Evolutionary conservation across 2,888 invertebrate species (phyloP).

Genomic region (Sialis lutaria): DNA sequence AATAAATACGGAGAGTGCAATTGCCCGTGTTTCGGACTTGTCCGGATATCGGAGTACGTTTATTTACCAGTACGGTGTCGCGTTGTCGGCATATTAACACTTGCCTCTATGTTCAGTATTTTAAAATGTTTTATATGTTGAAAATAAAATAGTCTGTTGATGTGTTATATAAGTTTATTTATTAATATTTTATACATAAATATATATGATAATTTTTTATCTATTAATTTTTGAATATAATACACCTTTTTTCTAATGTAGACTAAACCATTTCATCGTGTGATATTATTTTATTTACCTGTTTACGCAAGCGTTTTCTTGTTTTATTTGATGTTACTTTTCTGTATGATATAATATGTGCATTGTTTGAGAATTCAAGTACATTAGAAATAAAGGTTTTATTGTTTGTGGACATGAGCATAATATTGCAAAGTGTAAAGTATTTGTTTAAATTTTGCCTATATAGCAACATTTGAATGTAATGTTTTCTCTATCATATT

Average conservation of each 20-base stretch:
- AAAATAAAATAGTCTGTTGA: neutral
- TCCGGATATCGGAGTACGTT: too few relatives aligned
- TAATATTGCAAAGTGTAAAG: neutral
- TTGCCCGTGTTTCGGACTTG: too few relatives aligned
- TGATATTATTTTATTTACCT: too few relatives aligned
- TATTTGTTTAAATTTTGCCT: conserved; percentile 3
- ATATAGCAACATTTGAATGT: conserved; percentile 1
- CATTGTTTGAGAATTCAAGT: neutral
- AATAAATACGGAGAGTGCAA: too few relatives aligned
- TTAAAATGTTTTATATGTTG: neutral
- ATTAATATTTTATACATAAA: neutral
- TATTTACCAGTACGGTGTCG: too few relatives aligned
- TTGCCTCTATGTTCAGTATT: too few relatives aligned
- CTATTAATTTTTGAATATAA: neutral
- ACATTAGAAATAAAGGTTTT: neutral
- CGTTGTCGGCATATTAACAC: too few relatives aligned
- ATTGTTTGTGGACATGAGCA: neutral
- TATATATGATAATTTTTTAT: neutral
- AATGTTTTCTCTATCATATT: conserved; percentile 2
- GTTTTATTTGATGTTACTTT: too few relatives aligned
- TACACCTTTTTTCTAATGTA: too few relatives aligned
- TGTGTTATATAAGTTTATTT: neutral
- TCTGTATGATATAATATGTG: too few relatives aligned
- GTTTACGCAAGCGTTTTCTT: too few relatives aligned
- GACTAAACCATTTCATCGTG: too few relatives aligned